Conservation (phyloP, 1,140 invertebrate genomes). For the Ceratina japonica region DNA sequence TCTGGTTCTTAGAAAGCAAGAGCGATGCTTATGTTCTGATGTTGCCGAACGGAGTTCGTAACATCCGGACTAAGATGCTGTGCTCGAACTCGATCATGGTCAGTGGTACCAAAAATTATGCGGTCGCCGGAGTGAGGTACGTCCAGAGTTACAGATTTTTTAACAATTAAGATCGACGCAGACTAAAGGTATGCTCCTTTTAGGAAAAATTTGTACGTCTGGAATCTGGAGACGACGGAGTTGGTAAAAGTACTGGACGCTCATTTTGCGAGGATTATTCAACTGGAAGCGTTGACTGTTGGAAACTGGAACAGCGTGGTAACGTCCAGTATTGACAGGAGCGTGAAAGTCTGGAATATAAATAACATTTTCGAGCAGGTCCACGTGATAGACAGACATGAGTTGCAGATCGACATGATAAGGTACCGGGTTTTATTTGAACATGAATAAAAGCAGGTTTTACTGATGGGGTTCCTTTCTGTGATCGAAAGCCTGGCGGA, state of each 20-base stretch:
- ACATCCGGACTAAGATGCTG: constrained; percentile 94
- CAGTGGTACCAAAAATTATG: constrained; percentile 93
- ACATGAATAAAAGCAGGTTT: not conserved
- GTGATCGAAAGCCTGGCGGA: constrained; percentile 83
- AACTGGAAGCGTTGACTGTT: constrained; percentile 90
- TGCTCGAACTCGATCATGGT: constrained; percentile 94
- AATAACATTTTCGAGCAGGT: constrained; percentile 99
- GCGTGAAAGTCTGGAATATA: constrained; percentile 99
- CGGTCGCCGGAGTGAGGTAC: constrained; percentile 94
- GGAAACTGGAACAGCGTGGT: constrained; percentile 96
- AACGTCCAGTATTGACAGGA: constrained; percentile 97
- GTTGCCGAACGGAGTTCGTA: constrained; percentile 93
- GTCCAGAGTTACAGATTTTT: not conserved
- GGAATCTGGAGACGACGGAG: constrained; percentile 89
- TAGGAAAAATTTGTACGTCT: constrained; percentile 97
- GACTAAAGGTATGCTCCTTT: constrained; percentile 45
- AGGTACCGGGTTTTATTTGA: constrained; percentile 80
- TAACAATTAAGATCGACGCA: not conserved
- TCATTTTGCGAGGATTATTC: constrained; percentile 97
- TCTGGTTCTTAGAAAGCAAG: constrained; percentile 84
- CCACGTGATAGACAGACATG: constrained; percentile 96
- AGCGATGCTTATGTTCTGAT: constrained; percentile 84
- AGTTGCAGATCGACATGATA: constrained; percentile 96
- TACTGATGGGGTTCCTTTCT: not conserved
- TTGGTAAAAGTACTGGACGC: constrained; percentile 96